A percentile compares a stretch with the other conserved stretches of the same genome.
These are phyloP conservation scores for Patella ulyssiponensis DNA, from an alignment of 2,888 invertebrate species.

Conservation along the genomic window DNA sequence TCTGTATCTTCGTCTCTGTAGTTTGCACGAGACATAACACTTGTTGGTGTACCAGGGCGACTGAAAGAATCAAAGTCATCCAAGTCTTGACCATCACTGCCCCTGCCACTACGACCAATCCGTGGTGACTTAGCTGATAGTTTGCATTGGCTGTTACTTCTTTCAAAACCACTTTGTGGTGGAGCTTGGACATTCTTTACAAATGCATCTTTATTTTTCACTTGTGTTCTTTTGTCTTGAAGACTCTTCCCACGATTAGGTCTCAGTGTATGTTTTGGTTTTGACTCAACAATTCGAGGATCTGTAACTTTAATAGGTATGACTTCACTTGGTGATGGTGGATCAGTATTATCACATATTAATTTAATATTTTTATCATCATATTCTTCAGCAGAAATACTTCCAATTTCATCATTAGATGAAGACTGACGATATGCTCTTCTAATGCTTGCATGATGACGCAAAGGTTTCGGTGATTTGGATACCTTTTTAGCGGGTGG, in stretches of 20 bases:
- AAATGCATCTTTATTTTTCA: conserved; percentile 5
- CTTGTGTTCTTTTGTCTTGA: conserved; percentile 8
- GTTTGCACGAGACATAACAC: conserved; percentile 30
- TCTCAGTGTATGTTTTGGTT: conserved; percentile 37
- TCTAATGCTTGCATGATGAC: conserved; percentile 49
- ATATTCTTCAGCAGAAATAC: conserved; percentile 32
- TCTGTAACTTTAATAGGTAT: conserved; percentile 35
- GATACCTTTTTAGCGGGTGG: conserved; percentile 38
- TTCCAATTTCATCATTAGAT: conserved; percentile 47
- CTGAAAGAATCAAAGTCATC: conserved; percentile 35
- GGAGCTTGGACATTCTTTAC: conserved; percentile 5
- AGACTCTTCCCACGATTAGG: conserved; percentile 32
- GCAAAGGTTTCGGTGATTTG: conserved; percentile 33
- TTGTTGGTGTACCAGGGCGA: conserved; percentile 28
- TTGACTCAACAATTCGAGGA: conserved; percentile 18
- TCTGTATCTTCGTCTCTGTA: conserved; percentile 34
- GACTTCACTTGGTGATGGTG: conserved; percentile 43
- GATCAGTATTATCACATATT: conserved; percentile 29
- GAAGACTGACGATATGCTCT: conserved; percentile 52
- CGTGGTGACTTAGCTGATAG: conserved; percentile 35
- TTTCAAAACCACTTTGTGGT: conserved; percentile 33
- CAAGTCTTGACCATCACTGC: conserved; percentile 36
- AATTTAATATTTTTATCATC: conserved; percentile 37
- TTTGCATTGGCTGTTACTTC: conserved; percentile 31
- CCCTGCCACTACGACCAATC: conserved; percentile 32